These are phyloP conservation scores for Aphaenogaster ashmeadi DNA, from an alignment of 1,140 invertebrate species.

Conservation along the genomic window DNA sequence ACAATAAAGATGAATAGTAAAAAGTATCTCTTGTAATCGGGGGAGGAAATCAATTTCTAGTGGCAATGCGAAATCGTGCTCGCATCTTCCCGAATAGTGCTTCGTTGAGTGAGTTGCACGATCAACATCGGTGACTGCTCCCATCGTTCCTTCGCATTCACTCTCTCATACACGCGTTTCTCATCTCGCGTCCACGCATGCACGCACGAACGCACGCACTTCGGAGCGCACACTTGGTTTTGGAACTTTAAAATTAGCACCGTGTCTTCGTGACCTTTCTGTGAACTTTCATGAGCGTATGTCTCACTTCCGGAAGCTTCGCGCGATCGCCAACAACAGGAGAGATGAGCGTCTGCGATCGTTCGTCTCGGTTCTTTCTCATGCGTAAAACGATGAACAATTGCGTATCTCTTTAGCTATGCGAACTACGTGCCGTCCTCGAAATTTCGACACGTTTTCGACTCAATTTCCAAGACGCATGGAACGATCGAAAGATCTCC, in stretches of 20 bases:
- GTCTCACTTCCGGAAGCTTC: slow-evolving; percentile 55
- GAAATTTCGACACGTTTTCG: slow-evolving; percentile 25
- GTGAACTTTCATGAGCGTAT: slow-evolving; percentile 64
- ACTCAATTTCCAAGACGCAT: slow-evolving; percentile 1
- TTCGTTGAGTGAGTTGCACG: slow-evolving; percentile 65
- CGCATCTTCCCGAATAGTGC: slow-evolving; percentile 8
- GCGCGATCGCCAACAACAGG: slow-evolving; percentile 42
- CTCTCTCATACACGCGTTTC: slow-evolving; percentile 60
- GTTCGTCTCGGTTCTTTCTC: slow-evolving; percentile 26
- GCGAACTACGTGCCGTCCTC: slow-evolving; percentile 23
- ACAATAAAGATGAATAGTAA: background rate
- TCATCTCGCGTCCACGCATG: slow-evolving; percentile 30
- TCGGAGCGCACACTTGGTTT: slow-evolving; percentile 60
- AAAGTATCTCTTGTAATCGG: background rate
- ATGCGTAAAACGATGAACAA: slow-evolving; percentile 22
- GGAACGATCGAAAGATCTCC: background rate
- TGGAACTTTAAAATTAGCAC: slow-evolving; percentile 86
- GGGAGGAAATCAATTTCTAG: slow-evolving; percentile 10
- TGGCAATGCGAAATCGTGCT: slow-evolving; percentile 28
- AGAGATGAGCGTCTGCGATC: slow-evolving; percentile 24
- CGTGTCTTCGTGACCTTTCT: slow-evolving; percentile 78
- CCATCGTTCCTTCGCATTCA: slow-evolving; percentile 26
- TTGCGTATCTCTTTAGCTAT: background rate
- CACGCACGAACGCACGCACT: slow-evolving; percentile 44
- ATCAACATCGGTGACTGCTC: slow-evolving; percentile 56